Conservation (phyloP, 2,797 vertebrate species). For the Choloepus didactylus region DNA sequence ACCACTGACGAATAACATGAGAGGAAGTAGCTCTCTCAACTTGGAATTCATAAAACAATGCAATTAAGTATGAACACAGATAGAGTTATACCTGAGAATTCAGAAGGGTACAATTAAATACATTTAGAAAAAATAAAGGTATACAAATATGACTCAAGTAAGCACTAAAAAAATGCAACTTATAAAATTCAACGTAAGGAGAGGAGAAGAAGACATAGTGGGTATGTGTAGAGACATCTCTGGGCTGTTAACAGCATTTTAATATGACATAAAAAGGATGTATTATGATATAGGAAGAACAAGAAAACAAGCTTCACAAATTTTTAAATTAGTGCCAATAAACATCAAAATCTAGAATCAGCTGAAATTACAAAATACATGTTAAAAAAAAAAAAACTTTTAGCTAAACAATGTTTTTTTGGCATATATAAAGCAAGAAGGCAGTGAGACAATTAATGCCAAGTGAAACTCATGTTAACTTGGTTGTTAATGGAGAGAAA, state of each 20-base stretch:
- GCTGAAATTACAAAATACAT: background rate
- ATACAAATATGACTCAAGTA: constrained; percentile 9
- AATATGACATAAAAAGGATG: background rate
- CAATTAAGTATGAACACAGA: background rate
- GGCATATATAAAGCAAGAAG: background rate
- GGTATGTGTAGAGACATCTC: background rate
- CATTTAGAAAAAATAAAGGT: background rate
- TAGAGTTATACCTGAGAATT: background rate
- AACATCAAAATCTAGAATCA: background rate
- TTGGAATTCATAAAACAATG: background rate
- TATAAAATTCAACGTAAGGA: background rate
- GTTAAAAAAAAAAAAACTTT: background rate
- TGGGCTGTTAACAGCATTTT: background rate
- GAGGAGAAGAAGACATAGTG: background rate
- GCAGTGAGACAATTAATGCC: background rate
- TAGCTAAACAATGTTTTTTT: background rate
- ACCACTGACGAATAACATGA: background rate
- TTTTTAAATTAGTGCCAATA: constrained; percentile 9
- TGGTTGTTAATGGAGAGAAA: background rate
- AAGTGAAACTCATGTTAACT: background rate
- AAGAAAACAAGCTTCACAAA: background rate
- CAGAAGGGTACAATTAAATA: background rate
- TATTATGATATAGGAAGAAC: background rate
- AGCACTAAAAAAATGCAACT: background rate
- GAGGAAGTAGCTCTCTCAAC: background rate